These are phyloP conservation scores for Scaptomyza montana DNA, from an alignment of 1,140 invertebrate species.

Conservation along the genomic window DNA sequence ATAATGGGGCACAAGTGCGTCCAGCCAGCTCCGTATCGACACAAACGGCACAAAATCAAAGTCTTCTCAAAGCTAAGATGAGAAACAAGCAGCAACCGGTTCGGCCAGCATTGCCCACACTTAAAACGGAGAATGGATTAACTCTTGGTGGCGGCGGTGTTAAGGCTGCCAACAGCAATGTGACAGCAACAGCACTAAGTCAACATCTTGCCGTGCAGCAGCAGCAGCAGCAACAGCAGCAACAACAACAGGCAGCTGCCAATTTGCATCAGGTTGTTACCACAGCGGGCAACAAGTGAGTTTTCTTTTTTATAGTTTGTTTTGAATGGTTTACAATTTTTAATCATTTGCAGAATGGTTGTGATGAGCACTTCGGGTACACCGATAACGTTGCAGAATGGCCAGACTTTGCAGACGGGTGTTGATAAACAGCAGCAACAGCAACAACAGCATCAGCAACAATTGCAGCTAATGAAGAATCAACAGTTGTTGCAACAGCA, in stretches of 20 bases:
- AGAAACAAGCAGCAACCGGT: constrained; percentile 84
- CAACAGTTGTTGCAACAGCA: constrained; percentile 74
- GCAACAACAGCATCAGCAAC: constrained; percentile 62
- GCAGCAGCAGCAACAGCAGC: constrained; percentile 47
- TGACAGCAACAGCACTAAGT: constrained; percentile 68
- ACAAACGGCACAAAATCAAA: constrained; percentile 86
- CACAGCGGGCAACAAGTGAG: constrained; percentile 78
- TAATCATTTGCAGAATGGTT: constrained; percentile 70
- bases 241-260: constrained; percentile 61
- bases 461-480: constrained; percentile 65
- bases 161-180: constrained; percentile 60
- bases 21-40: constrained; percentile 90
- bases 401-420: constrained; percentile 72
- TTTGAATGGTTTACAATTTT: too few species aligned
- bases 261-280: constrained; percentile 83
- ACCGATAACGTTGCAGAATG: constrained; percentile 78
- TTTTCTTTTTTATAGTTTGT: not conserved
- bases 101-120: constrained; percentile 86
- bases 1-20: constrained; percentile 86
- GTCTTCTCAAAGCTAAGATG: constrained; percentile 77
- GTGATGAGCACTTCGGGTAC: constrained; percentile 81
- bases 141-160: constrained; percentile 84
- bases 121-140: constrained; percentile 87
- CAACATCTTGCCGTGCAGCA: constrained; percentile 69
- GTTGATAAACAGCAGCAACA: constrained; percentile 68